phyloP scores from a whole-genome alignment of 2,797 vertebrate genomes.

The Xyrichtys novacula region DNA sequence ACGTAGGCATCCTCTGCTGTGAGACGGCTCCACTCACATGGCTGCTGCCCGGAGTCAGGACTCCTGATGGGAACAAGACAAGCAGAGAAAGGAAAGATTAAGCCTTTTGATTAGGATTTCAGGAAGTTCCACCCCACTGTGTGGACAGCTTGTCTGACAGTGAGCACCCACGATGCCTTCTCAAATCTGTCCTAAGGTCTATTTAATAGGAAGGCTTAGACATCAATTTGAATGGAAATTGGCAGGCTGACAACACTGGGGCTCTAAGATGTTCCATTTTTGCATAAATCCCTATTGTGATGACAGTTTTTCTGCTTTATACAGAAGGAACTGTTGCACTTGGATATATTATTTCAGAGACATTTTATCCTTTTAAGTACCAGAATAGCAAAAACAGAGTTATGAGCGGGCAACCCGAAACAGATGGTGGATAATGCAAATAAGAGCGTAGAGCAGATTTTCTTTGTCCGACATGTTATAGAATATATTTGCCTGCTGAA shows the following conservation, averaged over 20 bases:
- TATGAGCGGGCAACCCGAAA: neutral
- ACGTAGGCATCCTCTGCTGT: slow-evolving; percentile 75
- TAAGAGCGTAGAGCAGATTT: no score
- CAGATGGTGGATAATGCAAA: neutral
- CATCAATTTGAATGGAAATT: slow-evolving; percentile 43
- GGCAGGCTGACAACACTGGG: slow-evolving; percentile 15
- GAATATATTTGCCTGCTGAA: neutral
- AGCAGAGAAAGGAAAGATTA: slow-evolving; percentile 59
- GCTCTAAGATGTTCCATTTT: slow-evolving; percentile 6
- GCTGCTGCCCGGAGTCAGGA: slow-evolving; percentile 66
- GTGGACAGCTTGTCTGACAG: slow-evolving; percentile 60
- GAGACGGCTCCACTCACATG: slow-evolving; percentile 79
- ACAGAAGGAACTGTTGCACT: slow-evolving; percentile 3
- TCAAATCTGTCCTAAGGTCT: slow-evolving; percentile 45
- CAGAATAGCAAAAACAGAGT: neutral
- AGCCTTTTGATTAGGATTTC: slow-evolving; percentile 58
- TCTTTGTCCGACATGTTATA: no score
- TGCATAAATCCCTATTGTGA: slow-evolving; percentile 4
- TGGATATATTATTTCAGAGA: neutral
- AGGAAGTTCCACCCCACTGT: slow-evolving; percentile 47
- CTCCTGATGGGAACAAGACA: slow-evolving; percentile 71
- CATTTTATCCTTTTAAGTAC: neutral
- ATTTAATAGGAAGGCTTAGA: slow-evolving; percentile 19
- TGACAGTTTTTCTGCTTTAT: slow-evolving; percentile 5
- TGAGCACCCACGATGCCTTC: slow-evolving; percentile 30